phyloP scores from a whole-genome alignment of 1,140 invertebrate genomes.

The Achatina immaculata region DNA sequence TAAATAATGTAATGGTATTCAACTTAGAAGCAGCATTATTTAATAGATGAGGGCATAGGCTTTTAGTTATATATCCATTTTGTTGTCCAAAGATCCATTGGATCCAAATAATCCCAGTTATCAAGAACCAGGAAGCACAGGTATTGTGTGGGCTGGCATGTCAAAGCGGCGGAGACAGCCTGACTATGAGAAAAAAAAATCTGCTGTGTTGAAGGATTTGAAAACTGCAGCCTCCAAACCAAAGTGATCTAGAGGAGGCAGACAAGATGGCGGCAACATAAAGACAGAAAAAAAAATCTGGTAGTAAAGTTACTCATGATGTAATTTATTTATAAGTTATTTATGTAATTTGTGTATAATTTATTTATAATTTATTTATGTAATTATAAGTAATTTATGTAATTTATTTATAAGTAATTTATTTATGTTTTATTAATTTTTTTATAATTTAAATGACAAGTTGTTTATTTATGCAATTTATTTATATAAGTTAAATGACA shows the following conservation, averaged over 20 bases:
- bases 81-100: constrained; percentile 61
- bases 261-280: background rate
- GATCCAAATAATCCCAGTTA: constrained; percentile 47
- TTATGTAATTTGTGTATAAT: too few species aligned
- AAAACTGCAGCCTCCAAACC: constrained; percentile 24
- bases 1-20: too few species aligned
- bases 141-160: constrained; percentile 8
- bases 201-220: constrained; percentile 8
- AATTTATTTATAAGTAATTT: too few species aligned
- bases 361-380: too few species aligned
- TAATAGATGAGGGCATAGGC: too few species aligned
- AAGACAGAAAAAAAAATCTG: background rate
- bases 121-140: constrained; percentile 10
- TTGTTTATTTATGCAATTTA: background rate
- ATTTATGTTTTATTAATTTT: too few species aligned
- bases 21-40: too few species aligned
- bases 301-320: background rate
- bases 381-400: too few species aligned
- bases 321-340: too few species aligned
- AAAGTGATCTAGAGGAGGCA: background rate
- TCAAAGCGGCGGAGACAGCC: background rate
- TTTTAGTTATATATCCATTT: too few species aligned
- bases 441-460: background rate
- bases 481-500: background rate
- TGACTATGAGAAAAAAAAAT: background rate